Base-by-base conservation (phyloP, 1,140 invertebrate species). In the Heliconius nattereri region DNA sequence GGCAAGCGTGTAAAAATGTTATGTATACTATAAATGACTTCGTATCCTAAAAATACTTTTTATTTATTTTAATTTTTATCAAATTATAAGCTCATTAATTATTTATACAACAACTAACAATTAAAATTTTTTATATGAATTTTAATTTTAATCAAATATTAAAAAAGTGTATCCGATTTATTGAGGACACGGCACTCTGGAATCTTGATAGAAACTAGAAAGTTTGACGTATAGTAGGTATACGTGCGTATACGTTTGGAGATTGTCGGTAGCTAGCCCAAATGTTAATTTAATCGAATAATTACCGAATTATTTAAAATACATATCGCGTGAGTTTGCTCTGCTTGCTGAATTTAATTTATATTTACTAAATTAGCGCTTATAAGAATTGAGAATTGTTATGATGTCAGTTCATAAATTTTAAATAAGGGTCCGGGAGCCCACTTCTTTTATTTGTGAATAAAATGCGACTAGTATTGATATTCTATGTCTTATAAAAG, bases 401-500 rank as follows among this genome's bases (percentile, higher is more conserved):
- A 52, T 78, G 35, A 72, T 73, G 76, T 71, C 71, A 60, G 45
- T 80, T 78, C 32, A 60, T 71, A 71, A 35, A 49, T 35, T 71
- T 66, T 71, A 75, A 72, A 76, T 73, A 37, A 76, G 81, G 82
- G 90, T 92, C 91, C 92, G 92, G 92, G 90, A 92, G 92, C 91
- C 92, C 93, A 94, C 89, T 93, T 92, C 76, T 76, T 78, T 60
- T 77, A 82, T 74, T 79, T 77, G 76, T 79, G 74, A 74, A 66
- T 79, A 75, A 78, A 82, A 73, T 80, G 2, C 9, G 9, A 16
- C 60, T 66, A 29, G 9, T 66, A 29, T 66, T 66, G 60, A 23
- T 29, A 66, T 66, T 66, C 60, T 66, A 23, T 13, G 26, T 16
- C 16, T 13, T 29, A 16, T 66, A 66, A 66, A 66, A 66, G 26